Evolutionary conservation across 2,888 invertebrate species (phyloP).

Genomic region (Agrotis clavis): DNA sequence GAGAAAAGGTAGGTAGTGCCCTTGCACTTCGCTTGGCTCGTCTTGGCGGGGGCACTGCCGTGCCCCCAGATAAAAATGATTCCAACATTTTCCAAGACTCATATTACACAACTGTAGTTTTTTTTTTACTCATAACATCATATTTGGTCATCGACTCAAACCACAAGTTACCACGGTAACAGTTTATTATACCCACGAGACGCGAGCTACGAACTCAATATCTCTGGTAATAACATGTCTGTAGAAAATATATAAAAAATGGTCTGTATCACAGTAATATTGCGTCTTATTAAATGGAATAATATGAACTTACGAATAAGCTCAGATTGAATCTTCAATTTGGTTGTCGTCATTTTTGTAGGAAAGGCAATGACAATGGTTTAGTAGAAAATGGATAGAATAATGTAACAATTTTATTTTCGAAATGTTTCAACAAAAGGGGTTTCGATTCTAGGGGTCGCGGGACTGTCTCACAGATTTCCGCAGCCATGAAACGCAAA

Average conservation of each 20-base stretch:
- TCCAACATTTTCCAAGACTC: not conserved
- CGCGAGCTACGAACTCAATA: slow-evolving; percentile 43
- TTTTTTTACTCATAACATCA: slow-evolving; percentile 1
- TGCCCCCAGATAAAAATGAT: not conserved
- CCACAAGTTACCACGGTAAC: not conserved
- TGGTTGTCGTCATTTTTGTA: not conserved
- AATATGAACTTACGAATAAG: slow-evolving; percentile 7
- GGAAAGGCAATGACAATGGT: not conserved
- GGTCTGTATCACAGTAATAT: slow-evolving; percentile 22
- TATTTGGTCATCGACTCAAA: not conserved
- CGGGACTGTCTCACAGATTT: too few species aligned
- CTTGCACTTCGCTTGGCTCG: too few species aligned
- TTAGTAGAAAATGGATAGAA: not conserved
- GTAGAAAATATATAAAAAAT: slow-evolving; percentile 27
- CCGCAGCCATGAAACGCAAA: too few species aligned
- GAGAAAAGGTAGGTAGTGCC: too few species aligned
- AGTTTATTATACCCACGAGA: slow-evolving; percentile 32
- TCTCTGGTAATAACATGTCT: slow-evolving; percentile 39
- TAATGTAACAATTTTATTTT: not conserved
- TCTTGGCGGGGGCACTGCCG: too few species aligned
- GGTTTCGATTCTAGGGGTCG: too few species aligned
- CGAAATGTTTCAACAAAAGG: too few species aligned
- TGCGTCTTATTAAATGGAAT: slow-evolving; percentile 25
- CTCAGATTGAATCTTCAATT: slow-evolving; percentile 34
- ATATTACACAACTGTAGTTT: not conserved